Conservation (phyloP, 2,797 vertebrate species). For the Lates japonicus region DNA sequence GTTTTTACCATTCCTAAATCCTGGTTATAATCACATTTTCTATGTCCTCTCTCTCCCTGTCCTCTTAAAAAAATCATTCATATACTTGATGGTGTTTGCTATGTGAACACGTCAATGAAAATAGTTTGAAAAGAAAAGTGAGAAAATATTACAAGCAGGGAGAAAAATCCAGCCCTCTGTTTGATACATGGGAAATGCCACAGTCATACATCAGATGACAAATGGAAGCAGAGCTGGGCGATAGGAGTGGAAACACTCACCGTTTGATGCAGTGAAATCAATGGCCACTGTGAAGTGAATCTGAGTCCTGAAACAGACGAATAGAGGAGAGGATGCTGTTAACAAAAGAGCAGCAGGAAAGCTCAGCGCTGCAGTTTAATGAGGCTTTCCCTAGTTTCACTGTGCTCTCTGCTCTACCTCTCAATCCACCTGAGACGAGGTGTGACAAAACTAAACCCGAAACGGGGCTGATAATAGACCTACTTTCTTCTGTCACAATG, state of each 20-base stretch:
- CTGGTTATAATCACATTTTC: not conserved
- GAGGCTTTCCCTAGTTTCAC: slow-evolving; percentile 59
- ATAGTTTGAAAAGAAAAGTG: not conserved
- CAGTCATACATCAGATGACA: slow-evolving; percentile 48
- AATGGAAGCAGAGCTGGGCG: slow-evolving; percentile 33
- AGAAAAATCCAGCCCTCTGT: slow-evolving; percentile 21
- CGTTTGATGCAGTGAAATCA: slow-evolving; percentile 98
- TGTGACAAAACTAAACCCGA: slow-evolving; percentile 40
- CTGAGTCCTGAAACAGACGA: slow-evolving; percentile 90
- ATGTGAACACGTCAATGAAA: not conserved
- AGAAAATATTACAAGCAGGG: slow-evolving; percentile 14
- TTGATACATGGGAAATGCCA: slow-evolving; percentile 49
- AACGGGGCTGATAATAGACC: slow-evolving; percentile 31
- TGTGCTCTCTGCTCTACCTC: slow-evolving; percentile 44
- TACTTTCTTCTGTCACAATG: slow-evolving; percentile 2
- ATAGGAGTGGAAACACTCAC: slow-evolving; percentile 83
- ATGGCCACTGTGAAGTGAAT: slow-evolving; percentile 99
- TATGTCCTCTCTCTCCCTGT: not conserved
- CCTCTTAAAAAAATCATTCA: not conserved
- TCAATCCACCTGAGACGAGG: slow-evolving; percentile 51
- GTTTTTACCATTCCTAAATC: not conserved
- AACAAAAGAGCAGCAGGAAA: slow-evolving; percentile 59
- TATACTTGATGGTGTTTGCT: not conserved
- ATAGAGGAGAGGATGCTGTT: slow-evolving; percentile 56
- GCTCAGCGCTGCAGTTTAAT: slow-evolving; percentile 56